phyloP scores from a whole-genome alignment of 2,113 vertebrate species.

The Sialia sialis region DNA sequence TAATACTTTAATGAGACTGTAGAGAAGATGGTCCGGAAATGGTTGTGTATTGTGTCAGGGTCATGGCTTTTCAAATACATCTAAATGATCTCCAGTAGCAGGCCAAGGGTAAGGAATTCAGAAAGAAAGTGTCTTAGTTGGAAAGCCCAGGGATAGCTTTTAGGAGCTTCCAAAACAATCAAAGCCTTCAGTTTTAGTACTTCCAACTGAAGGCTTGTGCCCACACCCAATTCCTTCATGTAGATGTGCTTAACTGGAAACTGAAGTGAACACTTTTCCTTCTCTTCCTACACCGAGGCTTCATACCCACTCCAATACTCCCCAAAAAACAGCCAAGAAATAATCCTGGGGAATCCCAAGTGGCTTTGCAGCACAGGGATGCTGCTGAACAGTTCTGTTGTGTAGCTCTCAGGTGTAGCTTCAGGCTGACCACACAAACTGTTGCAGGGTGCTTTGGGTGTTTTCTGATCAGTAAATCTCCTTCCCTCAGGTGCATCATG shows the following conservation, averaged over 20 bases:
- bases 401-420: not conserved
- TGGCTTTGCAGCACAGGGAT: not conserved
- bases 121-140: not conserved
- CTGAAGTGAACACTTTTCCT: not conserved
- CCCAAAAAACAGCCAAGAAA: not conserved
- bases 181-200: not conserved
- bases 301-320: fast-evolving
- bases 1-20: not conserved
- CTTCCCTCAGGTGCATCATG: slow-evolving; percentile 86
- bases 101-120: not conserved
- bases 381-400: not conserved
- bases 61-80: not conserved
- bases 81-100: not conserved
- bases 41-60: not conserved
- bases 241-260: not conserved
- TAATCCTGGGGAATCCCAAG: not conserved
- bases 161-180: not conserved
- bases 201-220: not conserved
- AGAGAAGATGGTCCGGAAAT: not conserved
- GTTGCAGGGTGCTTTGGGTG: fast-evolving
- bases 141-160: not conserved
- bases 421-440: not conserved
- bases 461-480: not conserved
- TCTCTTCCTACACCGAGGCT: not conserved
- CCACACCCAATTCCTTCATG: not conserved